Percentiles rank a stretch among this genome's conserved stretches.
Evolutionary conservation across 2,888 invertebrate genomes (phyloP).

Genomic region (Anthoptus insignis): DNA sequence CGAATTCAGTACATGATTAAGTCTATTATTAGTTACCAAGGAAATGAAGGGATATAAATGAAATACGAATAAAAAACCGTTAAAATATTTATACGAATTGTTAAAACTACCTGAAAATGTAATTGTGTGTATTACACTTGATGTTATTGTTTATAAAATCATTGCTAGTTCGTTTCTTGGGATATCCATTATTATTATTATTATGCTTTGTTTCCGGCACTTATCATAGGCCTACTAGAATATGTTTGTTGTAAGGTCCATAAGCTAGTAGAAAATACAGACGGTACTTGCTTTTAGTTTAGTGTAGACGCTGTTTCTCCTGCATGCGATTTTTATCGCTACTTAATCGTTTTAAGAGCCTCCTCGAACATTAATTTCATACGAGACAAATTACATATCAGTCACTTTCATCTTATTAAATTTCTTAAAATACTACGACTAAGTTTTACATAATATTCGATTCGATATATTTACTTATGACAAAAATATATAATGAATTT

Average conservation of each 20-base stretch:
- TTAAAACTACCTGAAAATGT: not conserved
- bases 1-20: not conserved
- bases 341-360: constrained; percentile 9
- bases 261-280: constrained; percentile 69
- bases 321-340: constrained; percentile 60
- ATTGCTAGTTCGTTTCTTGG: too few species aligned
- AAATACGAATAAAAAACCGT: not conserved
- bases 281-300: constrained; percentile 79
- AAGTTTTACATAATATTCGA: not conserved
- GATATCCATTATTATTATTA: constrained; percentile 2
- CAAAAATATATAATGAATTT: too few species aligned
- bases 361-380: constrained; percentile 35
- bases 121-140: not conserved
- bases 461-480: too few species aligned
- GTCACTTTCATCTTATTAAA: constrained; percentile 48
- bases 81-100: not conserved
- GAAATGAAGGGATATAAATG: not conserved
- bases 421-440: constrained; percentile 6
- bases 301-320: constrained; percentile 65
- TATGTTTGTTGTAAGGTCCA: constrained; percentile 66
- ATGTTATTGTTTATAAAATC: too few species aligned
- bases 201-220: constrained; percentile 39
- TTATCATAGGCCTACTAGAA: constrained; percentile 75
- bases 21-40: not conserved
- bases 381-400: constrained; percentile 71